A percentile compares a stretch with the other conserved stretches of the same genome.
phyloP scores from a whole-genome alignment of 2,113 vertebrate genomes.

The Bettongia penicillata region DNA sequence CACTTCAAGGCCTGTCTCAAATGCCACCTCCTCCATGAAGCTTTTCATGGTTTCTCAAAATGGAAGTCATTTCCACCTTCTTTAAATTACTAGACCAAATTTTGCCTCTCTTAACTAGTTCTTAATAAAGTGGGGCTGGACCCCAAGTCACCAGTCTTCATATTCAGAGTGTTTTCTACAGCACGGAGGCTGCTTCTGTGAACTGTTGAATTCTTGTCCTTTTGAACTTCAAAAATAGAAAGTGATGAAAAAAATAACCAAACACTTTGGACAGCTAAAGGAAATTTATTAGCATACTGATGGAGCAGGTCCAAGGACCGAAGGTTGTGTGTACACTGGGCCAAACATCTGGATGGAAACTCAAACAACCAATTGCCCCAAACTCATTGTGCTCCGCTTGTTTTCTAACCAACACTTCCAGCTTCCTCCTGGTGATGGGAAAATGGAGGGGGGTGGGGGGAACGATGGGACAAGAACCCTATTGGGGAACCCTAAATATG shows the following conservation, averaged over 20 bases:
- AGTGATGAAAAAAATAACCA: slow-evolving; percentile 10
- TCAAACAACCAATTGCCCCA: not conserved
- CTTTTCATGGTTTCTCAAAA: not conserved
- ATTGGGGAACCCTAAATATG: slow-evolving; percentile 48
- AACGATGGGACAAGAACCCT: slow-evolving; percentile 30
- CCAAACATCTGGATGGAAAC: slow-evolving; percentile 44
- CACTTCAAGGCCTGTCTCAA: not conserved
- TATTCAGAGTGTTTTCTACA: not conserved
- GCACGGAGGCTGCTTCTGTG: slow-evolving; percentile 23
- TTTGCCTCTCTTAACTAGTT: not conserved
- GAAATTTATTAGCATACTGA: slow-evolving; percentile 20
- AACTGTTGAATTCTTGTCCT: slow-evolving; percentile 46
- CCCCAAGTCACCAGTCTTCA: not conserved
- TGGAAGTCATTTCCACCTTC: not conserved
- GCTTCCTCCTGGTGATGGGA: slow-evolving; percentile 12
- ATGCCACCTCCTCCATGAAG: not conserved
- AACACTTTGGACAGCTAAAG: not conserved
- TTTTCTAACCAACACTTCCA: slow-evolving; percentile 10
- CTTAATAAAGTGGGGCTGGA: not conserved
- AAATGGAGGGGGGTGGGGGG: slow-evolving; percentile 10
- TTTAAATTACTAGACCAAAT: not conserved
- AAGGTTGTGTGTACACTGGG: slow-evolving; percentile 5
- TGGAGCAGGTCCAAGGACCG: slow-evolving; percentile 35
- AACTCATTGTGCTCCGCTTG: not conserved
- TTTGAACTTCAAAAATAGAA: slow-evolving; percentile 57